phyloP scores from a whole-genome alignment of 2,888 invertebrate species.

The Ommatoiulus sabulosus region DNA sequence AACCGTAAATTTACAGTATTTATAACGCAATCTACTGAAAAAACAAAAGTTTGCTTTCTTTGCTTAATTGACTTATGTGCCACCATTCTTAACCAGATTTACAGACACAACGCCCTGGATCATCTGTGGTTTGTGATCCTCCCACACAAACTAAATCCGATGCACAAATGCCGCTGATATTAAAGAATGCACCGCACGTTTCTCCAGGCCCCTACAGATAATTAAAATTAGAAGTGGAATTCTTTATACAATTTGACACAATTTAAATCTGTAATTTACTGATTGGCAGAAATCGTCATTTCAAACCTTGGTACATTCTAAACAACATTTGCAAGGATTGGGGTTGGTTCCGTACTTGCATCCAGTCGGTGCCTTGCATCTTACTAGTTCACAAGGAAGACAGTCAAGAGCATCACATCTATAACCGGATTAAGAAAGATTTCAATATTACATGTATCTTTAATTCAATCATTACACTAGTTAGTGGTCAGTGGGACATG shows the following conservation, averaged over 20 bases:
- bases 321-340: background rate
- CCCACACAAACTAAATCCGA: background rate
- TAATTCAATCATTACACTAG: too few species aligned
- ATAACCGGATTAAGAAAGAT: too few species aligned
- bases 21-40: too few species aligned
- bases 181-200: background rate
- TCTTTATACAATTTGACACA: too few species aligned
- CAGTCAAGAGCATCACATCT: background rate
- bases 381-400: background rate
- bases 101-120: background rate
- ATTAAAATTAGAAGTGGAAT: background rate
- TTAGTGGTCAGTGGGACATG: too few species aligned
- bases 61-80: too few species aligned
- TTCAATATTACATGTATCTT: too few species aligned
- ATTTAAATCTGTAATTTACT: background rate
- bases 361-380: background rate
- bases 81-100: too few species aligned
- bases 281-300: background rate
- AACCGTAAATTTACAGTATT: too few species aligned
- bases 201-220: background rate
- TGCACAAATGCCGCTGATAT: background rate
- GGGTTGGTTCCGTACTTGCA: background rate
- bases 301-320: background rate
- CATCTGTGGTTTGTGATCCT: background rate
- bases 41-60: too few species aligned